Evolutionary conservation across 2,113 vertebrate genomes (phyloP).

Genomic region (Alethe diademata): DNA sequence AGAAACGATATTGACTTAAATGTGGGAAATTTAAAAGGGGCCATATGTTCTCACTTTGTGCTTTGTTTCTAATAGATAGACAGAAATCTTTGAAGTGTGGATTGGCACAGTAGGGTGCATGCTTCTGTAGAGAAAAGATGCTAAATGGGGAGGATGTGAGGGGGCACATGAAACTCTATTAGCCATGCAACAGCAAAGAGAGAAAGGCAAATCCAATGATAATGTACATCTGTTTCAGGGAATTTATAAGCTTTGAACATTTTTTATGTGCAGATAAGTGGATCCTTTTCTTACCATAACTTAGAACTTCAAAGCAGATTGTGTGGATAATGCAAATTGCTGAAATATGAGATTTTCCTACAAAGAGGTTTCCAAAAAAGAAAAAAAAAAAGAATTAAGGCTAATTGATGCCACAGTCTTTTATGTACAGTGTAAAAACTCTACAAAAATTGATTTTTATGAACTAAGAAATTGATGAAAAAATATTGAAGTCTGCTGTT

Average conservation of each 20-base stretch:
- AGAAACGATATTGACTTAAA: slow-evolving; percentile 87
- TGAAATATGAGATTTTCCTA: slow-evolving; percentile 91
- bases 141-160: slow-evolving; percentile 86
- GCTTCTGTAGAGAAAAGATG: slow-evolving; percentile 90
- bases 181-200: slow-evolving; percentile 87
- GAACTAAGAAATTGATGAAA: slow-evolving; percentile 69
- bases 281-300: slow-evolving; percentile 95
- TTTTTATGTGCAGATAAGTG: slow-evolving; percentile 97
- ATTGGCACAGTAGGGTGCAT: slow-evolving; percentile 90
- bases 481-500: slow-evolving; percentile 43
- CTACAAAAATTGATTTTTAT: slow-evolving; percentile 82
- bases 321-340: slow-evolving; percentile 98
- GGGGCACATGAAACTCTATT: slow-evolving; percentile 88
- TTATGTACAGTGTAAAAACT: slow-evolving; percentile 82
- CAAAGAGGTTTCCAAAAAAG: slow-evolving; percentile 85
- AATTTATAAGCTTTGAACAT: slow-evolving; percentile 99
- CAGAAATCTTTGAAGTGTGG: slow-evolving; percentile 94
- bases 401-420: slow-evolving; percentile 94
- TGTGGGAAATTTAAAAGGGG: slow-evolving; percentile 87
- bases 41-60: slow-evolving; percentile 87
- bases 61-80: slow-evolving; percentile 93
- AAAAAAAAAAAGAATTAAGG: slow-evolving; percentile 80
- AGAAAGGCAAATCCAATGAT: slow-evolving; percentile 94
- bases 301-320: slow-evolving; percentile 99
- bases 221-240: slow-evolving; percentile 99